phyloP scores from a whole-genome alignment of 1,140 invertebrate species.

The Metopolophium dirhodum region DNA sequence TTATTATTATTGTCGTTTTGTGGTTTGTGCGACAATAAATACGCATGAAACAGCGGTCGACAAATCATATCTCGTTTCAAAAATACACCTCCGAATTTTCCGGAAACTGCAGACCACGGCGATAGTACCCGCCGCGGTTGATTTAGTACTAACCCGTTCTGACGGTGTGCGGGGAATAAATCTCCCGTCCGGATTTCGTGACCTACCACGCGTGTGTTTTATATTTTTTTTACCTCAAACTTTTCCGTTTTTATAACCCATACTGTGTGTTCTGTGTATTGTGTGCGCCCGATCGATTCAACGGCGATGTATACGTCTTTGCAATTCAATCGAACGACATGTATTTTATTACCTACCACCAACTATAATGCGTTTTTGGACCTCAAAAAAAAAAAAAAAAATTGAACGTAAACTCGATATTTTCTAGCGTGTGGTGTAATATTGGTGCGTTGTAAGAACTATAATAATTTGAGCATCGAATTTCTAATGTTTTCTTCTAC shows the following conservation, averaged over 20 bases:
- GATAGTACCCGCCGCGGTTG: not conserved
- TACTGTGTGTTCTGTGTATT: not conserved
- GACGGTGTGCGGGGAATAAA: not conserved
- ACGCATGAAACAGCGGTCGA: not conserved
- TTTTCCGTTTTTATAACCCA: not conserved
- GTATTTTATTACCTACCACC: not conserved
- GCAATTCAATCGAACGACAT: not conserved
- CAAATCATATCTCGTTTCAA: constrained; percentile 13
- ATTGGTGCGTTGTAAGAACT: too few relatives aligned
- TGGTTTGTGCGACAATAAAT: not conserved
- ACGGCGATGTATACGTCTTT: not conserved
- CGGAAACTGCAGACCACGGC: not conserved
- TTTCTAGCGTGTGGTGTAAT: not conserved
- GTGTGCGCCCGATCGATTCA: not conserved
- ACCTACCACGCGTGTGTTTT: not conserved
- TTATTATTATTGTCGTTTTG: not conserved
- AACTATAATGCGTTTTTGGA: not conserved
- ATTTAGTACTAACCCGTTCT: not conserved
- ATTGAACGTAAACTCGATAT: not conserved
- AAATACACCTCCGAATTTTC: not conserved
- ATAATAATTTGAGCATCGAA: not conserved
- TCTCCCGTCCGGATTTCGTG: not conserved
- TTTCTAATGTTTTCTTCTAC: not conserved
- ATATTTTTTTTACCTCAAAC: not conserved
- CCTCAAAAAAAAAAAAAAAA: not conserved